Percentiles rank a stretch among this genome's conserved stretches.
phyloP scores from a whole-genome alignment of 37 sponge, comb jelly and placozoan species.

The Spongia lamella region DNA sequence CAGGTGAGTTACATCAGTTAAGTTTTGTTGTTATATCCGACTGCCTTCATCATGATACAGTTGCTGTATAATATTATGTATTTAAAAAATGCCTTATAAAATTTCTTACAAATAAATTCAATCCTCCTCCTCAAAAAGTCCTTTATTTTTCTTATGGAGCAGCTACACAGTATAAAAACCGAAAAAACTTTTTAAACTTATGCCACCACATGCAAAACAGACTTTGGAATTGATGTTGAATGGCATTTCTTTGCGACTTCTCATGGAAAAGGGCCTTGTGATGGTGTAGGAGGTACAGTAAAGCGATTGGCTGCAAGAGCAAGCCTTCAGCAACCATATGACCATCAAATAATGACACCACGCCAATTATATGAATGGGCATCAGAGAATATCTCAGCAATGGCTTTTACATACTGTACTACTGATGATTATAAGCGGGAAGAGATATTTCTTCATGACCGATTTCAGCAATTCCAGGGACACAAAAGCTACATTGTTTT shows the following conservation, averaged over 20 bases:
- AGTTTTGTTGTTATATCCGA: constrained; percentile 43
- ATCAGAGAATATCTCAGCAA: constrained; percentile 12
- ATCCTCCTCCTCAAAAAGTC: constrained; percentile 25
- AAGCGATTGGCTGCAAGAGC: constrained; percentile 57
- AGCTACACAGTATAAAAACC: constrained; percentile 35
- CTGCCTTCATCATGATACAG: constrained; percentile 45
- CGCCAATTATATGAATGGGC: constrained; percentile 54
- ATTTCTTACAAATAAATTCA: constrained; percentile 1
- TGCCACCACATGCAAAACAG: constrained; percentile 33
- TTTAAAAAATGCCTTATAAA: constrained; percentile 18
- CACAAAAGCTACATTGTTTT: constrained; percentile 34
- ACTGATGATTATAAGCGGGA: constrained; percentile 16
- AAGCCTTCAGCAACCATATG: constrained; percentile 55
- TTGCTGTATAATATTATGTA: constrained; percentile 30
- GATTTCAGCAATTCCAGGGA: constrained; percentile 56
- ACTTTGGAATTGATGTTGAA: constrained; percentile 54
- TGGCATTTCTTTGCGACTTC: constrained; percentile 72
- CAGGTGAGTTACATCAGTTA: constrained; percentile 20
- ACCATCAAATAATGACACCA: constrained; percentile 60
- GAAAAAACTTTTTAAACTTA: constrained; percentile 49
- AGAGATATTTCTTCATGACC: constrained; percentile 13
- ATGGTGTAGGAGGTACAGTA: constrained; percentile 65
- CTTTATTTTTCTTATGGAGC: constrained; percentile 9
- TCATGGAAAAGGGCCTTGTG: constrained; percentile 65
- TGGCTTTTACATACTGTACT: constrained; percentile 28